Evolutionary conservation across 2,797 vertebrate species (phyloP).

Genomic region (Onychomys arenicola): DNA sequence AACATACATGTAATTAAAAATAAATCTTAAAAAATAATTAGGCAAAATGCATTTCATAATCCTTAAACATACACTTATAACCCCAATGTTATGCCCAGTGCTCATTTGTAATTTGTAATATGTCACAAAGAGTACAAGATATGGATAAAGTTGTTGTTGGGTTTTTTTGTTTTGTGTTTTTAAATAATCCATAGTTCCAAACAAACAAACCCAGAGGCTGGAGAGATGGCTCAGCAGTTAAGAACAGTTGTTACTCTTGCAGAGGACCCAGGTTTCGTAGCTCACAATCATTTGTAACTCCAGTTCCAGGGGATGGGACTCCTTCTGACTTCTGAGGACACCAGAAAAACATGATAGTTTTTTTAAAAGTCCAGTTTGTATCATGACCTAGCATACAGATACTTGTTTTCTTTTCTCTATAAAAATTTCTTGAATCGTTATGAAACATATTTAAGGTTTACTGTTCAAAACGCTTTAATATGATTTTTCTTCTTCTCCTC

Average conservation of each 20-base stretch:
- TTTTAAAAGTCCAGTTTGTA: background rate
- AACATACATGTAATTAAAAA: background rate
- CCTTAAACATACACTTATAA: conserved; percentile 48
- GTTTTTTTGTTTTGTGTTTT: background rate
- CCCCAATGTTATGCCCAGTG: background rate
- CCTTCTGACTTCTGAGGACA: background rate
- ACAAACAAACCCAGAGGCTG: background rate
- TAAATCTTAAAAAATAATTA: background rate
- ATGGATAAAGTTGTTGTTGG: background rate
- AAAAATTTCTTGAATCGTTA: background rate
- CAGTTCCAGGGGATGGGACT: background rate
- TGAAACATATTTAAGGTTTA: conserved; percentile 47
- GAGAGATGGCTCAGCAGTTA: background rate
- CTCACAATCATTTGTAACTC: background rate
- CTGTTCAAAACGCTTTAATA: conserved; percentile 31
- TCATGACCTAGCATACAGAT: background rate
- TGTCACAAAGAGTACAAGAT: conserved; percentile 1
- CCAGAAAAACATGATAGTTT: background rate
- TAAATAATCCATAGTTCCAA: background rate
- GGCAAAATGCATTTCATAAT: conserved; percentile 5
- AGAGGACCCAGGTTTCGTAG: background rate
- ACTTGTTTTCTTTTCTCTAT: conserved; percentile 34
- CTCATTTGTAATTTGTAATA: conserved; percentile 62
- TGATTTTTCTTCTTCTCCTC: background rate
- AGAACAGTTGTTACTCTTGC: background rate